Base-by-base conservation (phyloP, 2,113 vertebrate species). In the Chaenogobius annularis region DNA sequence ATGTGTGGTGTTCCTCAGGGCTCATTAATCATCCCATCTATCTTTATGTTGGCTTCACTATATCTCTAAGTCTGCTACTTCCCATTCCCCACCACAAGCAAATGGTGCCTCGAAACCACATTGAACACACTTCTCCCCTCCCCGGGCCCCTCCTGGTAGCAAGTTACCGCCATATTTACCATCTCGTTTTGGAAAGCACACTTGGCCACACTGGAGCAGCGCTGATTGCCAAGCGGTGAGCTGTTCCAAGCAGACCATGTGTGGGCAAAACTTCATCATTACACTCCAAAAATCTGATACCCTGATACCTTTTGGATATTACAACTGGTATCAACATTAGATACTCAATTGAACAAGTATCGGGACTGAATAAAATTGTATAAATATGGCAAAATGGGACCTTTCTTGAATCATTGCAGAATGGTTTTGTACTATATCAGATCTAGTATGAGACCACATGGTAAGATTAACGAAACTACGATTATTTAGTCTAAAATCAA, bases 21-120 rank as follows among this genome's bases (percentile, higher is more conserved):
- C 73, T 74, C 83, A 63, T 86, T 86, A 85, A 84, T 83, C 73
- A 81, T 47, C 79, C 78, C 79, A 87, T 91, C 91, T 77, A 87
- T 93, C 88, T 89, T 88, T 69, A 86, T 65, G 77, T 88, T 86
- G 72, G 80, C 80, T 82, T 84, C 89, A 84, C 88, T 89, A 35
- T 91, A 91, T 92, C 88, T 90, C 81, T 50, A 75, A 78, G 76
- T 80, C 87, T 70, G 22, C 80, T 75, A 81, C 82, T 90, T 90
- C 85, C 88, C 78, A 84, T 83, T 84, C 35, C 47, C 68, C 75
- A 74, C 91, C 89, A 26, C 91, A 90, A 80, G 77, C 78, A 87
- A 83, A 89, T 82, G 75, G 69, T 78, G 83, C 81, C 71, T 74
- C 62, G 35, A 72, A 81, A 89, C 89, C 91, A 90, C 91, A 90